Evolutionary conservation across 2,888 invertebrate species (phyloP).

Genomic region (Cerastis leucographa): DNA sequence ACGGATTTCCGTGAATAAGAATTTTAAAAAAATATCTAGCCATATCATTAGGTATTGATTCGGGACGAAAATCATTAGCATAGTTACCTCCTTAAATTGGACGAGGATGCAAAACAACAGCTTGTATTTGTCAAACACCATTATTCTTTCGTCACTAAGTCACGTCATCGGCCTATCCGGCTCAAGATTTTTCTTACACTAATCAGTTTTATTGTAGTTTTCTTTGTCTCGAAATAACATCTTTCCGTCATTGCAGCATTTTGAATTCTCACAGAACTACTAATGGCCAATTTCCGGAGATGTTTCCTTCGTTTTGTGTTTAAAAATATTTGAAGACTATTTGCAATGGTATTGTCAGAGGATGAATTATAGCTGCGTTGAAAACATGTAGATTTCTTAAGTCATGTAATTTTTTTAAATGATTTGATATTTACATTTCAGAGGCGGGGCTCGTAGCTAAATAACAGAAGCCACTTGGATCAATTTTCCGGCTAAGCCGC

Average conservation of each 20-base stretch:
- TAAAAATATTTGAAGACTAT: slow-evolving; percentile 23
- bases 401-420: neutral
- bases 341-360: neutral
- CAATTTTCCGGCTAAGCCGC: too few relatives aligned
- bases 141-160: neutral
- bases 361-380: neutral
- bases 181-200: neutral
- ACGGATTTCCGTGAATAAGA: too few relatives aligned
- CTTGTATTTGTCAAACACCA: neutral
- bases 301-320: slow-evolving; percentile 21
- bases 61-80: too few relatives aligned
- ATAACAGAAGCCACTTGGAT: too few relatives aligned
- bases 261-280: slow-evolving; percentile 12
- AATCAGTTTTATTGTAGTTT: slow-evolving; percentile 1
- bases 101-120: too few relatives aligned
- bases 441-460: too few relatives aligned
- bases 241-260: slow-evolving; percentile 11
- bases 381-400: neutral
- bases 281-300: slow-evolving; percentile 44
- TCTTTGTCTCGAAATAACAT: neutral
- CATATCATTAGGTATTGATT: too few relatives aligned
- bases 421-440: neutral
- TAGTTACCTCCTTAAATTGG: too few relatives aligned
- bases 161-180: neutral
- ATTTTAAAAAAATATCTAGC: too few relatives aligned